Conservation (phyloP, 2,113 vertebrate genomes). For the Poecile atricapillus region DNA sequence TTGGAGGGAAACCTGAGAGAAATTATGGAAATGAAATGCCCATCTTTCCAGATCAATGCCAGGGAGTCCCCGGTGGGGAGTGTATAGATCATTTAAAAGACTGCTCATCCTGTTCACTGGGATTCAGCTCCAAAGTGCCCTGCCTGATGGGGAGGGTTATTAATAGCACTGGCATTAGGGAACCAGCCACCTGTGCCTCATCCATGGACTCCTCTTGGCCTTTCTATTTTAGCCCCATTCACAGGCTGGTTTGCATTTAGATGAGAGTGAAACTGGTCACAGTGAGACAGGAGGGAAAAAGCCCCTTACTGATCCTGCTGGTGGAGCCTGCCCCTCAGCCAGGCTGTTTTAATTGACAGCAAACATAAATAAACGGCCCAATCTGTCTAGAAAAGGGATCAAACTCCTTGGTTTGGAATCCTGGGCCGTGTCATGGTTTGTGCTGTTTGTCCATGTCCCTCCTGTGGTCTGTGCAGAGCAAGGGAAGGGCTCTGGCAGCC, state of each 20-base stretch:
- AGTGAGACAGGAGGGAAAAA: neutral
- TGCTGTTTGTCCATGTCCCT: neutral
- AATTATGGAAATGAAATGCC: slow-evolving; percentile 49
- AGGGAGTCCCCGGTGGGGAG: slow-evolving; percentile 5
- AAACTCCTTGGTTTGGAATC: neutral
- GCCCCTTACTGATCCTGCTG: neutral
- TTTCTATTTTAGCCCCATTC: neutral
- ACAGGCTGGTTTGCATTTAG: slow-evolving; percentile 14
- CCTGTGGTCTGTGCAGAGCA: neutral
- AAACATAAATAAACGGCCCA: neutral
- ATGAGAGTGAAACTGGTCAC: neutral
- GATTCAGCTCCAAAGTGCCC: neutral
- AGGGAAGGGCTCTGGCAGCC: neutral
- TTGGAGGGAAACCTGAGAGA: neutral
- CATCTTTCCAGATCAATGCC: slow-evolving; percentile 35
- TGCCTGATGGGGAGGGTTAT: neutral
- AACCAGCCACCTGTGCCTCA: neutral
- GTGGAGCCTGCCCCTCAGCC: neutral
- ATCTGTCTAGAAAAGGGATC: neutral
- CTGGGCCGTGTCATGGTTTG: neutral
- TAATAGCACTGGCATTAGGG: neutral
- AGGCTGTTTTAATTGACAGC: neutral
- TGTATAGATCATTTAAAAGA: slow-evolving; percentile 24
- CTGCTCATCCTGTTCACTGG: neutral
- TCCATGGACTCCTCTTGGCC: neutral